These are phyloP conservation scores for Arrhopalites spinosus DNA, from an alignment of 2,888 invertebrate genomes.

Conservation along the genomic window DNA sequence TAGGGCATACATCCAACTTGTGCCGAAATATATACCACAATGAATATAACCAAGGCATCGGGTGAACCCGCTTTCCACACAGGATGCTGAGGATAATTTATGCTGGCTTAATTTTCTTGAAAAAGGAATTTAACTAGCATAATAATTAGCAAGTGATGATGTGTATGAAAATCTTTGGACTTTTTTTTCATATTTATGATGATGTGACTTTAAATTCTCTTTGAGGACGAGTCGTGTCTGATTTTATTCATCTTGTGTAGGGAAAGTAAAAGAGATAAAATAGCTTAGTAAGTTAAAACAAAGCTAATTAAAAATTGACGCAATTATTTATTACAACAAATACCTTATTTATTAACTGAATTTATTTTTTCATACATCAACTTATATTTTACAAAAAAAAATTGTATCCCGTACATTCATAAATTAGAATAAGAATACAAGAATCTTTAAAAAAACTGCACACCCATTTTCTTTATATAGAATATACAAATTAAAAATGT, in stretches of 20 bases:
- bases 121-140: slow-evolving; percentile 1
- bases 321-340: no score
- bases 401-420: no score
- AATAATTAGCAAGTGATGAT: not conserved
- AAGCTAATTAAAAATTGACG: no score
- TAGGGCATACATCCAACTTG: slow-evolving; percentile 68
- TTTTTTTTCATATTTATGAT: not conserved
- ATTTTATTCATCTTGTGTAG: not conserved
- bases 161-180: not conserved
- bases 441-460: no score
- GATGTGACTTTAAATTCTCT: slow-evolving; percentile 8
- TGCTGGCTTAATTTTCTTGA: slow-evolving; percentile 15
- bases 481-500: no score
- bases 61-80: slow-evolving; percentile 60
- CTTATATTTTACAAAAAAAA: no score
- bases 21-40: slow-evolving; percentile 65
- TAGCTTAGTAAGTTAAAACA: no score
- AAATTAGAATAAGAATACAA: no score
- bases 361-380: no score
- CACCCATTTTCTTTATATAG: no score
- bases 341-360: no score
- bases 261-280: no score
- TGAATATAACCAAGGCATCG: slow-evolving; percentile 63
- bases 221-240: slow-evolving; percentile 17
- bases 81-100: slow-evolving; percentile 62